phyloP scores from a whole-genome alignment of 2,113 vertebrate species.

The Anolis sagrei region DNA sequence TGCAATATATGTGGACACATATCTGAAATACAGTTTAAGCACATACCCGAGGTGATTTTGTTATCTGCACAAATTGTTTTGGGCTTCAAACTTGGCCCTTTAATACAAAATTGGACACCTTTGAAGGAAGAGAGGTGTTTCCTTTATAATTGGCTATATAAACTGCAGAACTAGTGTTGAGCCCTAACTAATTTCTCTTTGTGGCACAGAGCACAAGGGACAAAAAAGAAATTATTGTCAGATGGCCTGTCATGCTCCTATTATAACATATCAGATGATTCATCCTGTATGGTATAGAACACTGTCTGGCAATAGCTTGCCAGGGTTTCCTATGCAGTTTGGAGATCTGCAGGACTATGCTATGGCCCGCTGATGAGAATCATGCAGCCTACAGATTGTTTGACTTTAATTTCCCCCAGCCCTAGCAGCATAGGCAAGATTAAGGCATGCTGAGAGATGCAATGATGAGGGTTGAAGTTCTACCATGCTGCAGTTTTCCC shows the following conservation, averaged over 20 bases:
- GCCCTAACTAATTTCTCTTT: background rate
- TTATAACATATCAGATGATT: background rate
- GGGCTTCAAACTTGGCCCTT: background rate
- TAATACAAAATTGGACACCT: background rate
- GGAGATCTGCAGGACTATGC: background rate
- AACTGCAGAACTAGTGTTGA: background rate
- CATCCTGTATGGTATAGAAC: background rate
- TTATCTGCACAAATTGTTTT: background rate
- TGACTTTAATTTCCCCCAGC: background rate
- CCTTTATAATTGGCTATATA: background rate
- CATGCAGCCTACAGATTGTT: too few species aligned
- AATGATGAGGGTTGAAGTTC: background rate
- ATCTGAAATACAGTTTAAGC: slow-evolving; percentile 33
- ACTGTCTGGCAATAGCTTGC: background rate
- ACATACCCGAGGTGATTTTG: slow-evolving; percentile 15
- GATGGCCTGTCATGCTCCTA: background rate
- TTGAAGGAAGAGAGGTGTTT: background rate
- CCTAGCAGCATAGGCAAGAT: background rate
- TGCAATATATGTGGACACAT: background rate
- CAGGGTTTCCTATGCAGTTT: background rate
- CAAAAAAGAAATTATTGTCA: background rate
- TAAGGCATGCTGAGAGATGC: too few species aligned
- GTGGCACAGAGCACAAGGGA: background rate
- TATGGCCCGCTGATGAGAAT: too few species aligned
- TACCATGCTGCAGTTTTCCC: too few species aligned